Conservation (phyloP, 2,113 vertebrate species). For the Poeciliopsis prolifica region DNA sequence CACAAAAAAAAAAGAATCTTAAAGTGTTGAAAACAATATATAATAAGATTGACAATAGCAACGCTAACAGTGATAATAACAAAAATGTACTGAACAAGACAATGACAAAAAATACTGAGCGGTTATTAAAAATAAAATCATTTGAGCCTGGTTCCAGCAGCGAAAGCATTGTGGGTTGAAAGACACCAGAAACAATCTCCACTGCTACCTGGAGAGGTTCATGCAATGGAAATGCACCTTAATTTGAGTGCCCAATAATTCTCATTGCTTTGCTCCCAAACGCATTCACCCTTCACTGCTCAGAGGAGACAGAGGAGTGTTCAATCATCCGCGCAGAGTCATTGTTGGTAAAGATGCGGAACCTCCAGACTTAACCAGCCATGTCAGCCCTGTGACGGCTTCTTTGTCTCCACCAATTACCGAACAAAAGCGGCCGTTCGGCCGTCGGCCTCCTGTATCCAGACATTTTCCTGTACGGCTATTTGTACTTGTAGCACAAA, state of each 20-base stretch:
- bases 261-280: constrained; percentile 6
- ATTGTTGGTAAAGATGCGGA: constrained; percentile 76
- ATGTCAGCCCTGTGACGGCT: constrained; percentile 71
- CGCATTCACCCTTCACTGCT: constrained; percentile 26
- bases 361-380: constrained; percentile 74
- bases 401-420: constrained; percentile 77
- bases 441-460: constrained; percentile 58
- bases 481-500: constrained; percentile 25
- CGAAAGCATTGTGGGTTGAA: neutral
- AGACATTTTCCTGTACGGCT: constrained; percentile 36
- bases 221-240: neutral
- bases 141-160: neutral
- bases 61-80: too few species aligned
- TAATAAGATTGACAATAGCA: too few species aligned
- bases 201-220: neutral
- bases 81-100: too few species aligned
- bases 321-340: constrained; percentile 72
- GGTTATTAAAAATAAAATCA: too few species aligned
- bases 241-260: neutral
- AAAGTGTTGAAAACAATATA: too few species aligned
- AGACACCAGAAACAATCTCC: neutral
- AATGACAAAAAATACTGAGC: too few species aligned
- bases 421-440: constrained; percentile 64
- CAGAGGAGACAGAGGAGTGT: constrained; percentile 59
- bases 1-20: too few species aligned